A percentile compares a stretch with the other conserved stretches of the same genome.
Conservation (phyloP, 2,888 invertebrate genomes). For the Myathropa florea region DNA sequence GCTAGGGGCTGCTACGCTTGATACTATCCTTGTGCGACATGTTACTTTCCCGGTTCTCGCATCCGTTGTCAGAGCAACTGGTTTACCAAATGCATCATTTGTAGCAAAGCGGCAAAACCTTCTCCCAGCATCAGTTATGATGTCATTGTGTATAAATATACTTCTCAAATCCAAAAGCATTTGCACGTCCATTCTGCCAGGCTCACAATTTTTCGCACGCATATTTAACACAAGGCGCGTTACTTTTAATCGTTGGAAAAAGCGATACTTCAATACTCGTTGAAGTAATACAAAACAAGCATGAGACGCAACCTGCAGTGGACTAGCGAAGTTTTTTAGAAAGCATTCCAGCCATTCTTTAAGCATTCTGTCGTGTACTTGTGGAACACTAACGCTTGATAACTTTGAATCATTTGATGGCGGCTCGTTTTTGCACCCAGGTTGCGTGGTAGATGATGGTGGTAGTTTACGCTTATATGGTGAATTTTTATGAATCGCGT, state of each 20-base stretch:
- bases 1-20: neutral
- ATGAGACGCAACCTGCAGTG: constrained; percentile 73
- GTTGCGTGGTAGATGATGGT: neutral
- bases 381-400: constrained; percentile 10
- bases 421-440: neutral
- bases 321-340: constrained; percentile 73
- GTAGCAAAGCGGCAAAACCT: constrained; percentile 73
- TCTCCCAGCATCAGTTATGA: constrained; percentile 71
- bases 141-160: constrained; percentile 66
- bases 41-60: constrained; percentile 71
- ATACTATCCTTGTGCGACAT: constrained; percentile 57
- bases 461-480: constrained; percentile 49
- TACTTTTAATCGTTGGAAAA: constrained; percentile 72
- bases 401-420: constrained; percentile 29
- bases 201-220: constrained; percentile 49
- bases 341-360: constrained; percentile 74
- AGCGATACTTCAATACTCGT: constrained; percentile 72
- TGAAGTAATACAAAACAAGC: constrained; percentile 73
- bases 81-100: constrained; percentile 66
- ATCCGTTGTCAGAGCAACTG: constrained; percentile 72
- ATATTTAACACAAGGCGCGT: constrained; percentile 71
- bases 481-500: constrained; percentile 74
- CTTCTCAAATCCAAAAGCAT: constrained; percentile 72
- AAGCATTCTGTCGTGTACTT: constrained; percentile 37
- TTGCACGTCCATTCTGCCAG: constrained; percentile 66